Percentiles rank a stretch among this genome's conserved stretches.
Conservation (phyloP, 2,888 invertebrate genomes). For the Amiota minor region DNA sequence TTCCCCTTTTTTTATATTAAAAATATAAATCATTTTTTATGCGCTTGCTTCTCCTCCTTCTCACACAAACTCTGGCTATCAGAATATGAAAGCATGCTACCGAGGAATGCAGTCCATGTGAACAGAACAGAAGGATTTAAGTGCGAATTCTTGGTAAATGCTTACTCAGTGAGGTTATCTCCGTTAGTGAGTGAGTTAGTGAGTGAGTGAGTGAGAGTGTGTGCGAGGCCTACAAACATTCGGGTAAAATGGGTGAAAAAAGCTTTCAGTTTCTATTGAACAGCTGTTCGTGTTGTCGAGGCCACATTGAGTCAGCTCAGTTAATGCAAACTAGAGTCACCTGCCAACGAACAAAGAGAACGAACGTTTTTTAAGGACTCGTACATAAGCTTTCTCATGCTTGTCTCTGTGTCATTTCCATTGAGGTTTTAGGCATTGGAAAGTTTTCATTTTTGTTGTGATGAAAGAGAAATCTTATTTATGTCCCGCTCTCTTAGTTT, state of each 20-base stretch:
- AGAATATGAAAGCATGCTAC: not conserved
- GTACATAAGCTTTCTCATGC: not conserved
- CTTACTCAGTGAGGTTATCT: too few species aligned
- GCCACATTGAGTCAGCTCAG: not conserved
- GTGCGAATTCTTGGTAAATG: too few species aligned
- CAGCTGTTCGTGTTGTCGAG: conserved; percentile 26
- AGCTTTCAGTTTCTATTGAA: not conserved
- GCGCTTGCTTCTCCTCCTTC: not conserved
- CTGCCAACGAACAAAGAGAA: not conserved
- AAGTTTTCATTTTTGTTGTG: not conserved
- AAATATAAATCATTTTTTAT: conserved; percentile 22
- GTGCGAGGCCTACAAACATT: not conserved
- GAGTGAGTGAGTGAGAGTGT: too few species aligned
- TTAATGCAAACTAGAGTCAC: not conserved
- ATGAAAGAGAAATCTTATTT: conserved; percentile 1
- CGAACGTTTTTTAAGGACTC: not conserved
- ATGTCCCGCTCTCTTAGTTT: not conserved
- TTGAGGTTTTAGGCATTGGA: too few species aligned
- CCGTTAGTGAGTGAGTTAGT: too few species aligned
- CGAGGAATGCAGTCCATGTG: too few species aligned
- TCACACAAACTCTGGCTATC: too few species aligned
- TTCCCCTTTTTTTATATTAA: conserved; percentile 1
- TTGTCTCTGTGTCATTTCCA: not conserved
- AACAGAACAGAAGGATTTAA: too few species aligned
- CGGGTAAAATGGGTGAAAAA: not conserved